Evolutionary conservation across 1,140 invertebrate species (phyloP).

Genomic region (Drosophila gunungcola): DNA sequence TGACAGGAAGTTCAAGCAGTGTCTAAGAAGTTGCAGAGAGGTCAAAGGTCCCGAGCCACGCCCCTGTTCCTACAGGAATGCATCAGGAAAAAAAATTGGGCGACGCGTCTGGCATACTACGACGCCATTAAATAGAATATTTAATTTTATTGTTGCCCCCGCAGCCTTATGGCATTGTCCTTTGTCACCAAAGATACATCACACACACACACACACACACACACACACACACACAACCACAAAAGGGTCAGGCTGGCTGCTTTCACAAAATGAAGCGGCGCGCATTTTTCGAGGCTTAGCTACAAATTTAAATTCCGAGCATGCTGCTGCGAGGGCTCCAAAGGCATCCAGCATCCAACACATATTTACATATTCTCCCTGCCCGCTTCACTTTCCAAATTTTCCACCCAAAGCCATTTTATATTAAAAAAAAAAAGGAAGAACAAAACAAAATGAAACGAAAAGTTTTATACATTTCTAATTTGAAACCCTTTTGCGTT

Average conservation of each 20-base stretch:
- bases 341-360: constrained; percentile 53
- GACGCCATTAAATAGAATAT: constrained; percentile 79
- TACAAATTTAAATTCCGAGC: constrained; percentile 76
- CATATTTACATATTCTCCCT: constrained; percentile 70
- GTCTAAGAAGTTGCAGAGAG: constrained; percentile 2
- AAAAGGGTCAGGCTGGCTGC: constrained; percentile 58
- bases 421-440: constrained; percentile 34
- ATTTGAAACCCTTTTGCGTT: constrained; percentile 70
- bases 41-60: constrained; percentile 12
- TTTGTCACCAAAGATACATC: constrained; percentile 62
- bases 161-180: constrained; percentile 43
- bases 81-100: constrained; percentile 24
- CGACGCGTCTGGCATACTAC: constrained; percentile 66
- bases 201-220: constrained; percentile 14
- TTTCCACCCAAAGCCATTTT: constrained; percentile 55
- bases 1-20: not conserved
- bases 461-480: constrained; percentile 74
- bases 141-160: constrained; percentile 77
- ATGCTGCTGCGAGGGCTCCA: constrained; percentile 54
- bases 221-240: not conserved
- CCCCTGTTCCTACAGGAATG: constrained; percentile 19
- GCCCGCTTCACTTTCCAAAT: constrained; percentile 25
- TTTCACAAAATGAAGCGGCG: constrained; percentile 46
- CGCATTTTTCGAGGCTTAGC: constrained; percentile 64
- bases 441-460: constrained; percentile 21